phyloP scores from a whole-genome alignment of 2,113 vertebrate species.

The Rafetus swinhoei region DNA sequence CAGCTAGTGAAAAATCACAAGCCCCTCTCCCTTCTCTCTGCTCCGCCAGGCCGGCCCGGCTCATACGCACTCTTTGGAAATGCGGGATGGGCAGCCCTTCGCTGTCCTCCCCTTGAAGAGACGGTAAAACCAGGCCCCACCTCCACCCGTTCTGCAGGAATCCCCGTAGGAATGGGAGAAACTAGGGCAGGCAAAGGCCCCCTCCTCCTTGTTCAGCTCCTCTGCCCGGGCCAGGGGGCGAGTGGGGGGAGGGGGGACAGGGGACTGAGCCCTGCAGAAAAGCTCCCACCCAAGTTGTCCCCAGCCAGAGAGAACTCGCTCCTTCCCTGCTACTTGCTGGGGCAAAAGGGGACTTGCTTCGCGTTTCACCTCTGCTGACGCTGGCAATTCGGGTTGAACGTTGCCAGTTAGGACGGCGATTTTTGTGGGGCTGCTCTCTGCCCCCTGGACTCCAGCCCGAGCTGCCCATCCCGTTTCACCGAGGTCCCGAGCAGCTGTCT shows the following conservation, averaged over 20 bases:
- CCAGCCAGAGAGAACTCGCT: not conserved
- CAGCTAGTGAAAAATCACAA: not conserved
- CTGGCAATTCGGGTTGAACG: not conserved
- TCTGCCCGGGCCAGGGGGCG: not conserved
- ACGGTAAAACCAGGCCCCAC: not conserved
- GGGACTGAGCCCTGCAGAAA: too few relatives aligned
- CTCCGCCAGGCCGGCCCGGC: not conserved
- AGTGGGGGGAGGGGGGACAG: not conserved
- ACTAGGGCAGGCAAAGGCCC: accelerated
- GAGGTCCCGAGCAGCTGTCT: not conserved
- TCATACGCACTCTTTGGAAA: not conserved
- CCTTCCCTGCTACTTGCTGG: not conserved
- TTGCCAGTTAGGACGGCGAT: not conserved
- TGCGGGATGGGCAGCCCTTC: not conserved
- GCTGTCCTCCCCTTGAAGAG: too few relatives aligned
- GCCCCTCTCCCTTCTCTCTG: accelerated
- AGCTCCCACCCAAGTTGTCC: not conserved
- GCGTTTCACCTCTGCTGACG: not conserved
- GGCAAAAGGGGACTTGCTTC: accelerated
- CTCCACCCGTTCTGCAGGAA: not conserved
- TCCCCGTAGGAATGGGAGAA: not conserved
- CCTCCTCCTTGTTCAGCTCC: accelerated
- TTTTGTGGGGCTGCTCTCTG: not conserved
- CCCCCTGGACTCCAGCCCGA: not conserved
- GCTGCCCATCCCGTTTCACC: accelerated